Evolutionary conservation across 2,888 invertebrate species (phyloP), one percentile per base, ranked within the genome.

Genomic region (Heteromurus nitidus): DNA sequence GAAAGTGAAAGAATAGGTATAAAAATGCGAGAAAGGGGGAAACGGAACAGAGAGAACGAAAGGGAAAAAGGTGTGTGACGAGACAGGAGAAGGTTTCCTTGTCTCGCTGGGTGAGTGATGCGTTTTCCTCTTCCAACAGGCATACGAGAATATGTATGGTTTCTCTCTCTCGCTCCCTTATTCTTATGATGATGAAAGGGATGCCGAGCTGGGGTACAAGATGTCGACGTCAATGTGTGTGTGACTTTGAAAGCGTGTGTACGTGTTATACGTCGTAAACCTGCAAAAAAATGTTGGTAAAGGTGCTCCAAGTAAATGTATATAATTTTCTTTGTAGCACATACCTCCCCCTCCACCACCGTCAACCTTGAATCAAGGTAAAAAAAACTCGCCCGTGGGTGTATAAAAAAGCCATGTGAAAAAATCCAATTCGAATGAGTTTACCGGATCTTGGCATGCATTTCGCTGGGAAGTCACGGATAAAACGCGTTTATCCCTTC

Each of bases 151-250:
- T n/a, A n/a, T n/a, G n/a, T n/a, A n/a, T n/a, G n/a, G n/a, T n/a
- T n/a, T n/a, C n/a, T n/a, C n/a, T n/a, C n/a, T n/a, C n/a, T n/a
- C n/a, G n/a, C n/a, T n/a, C n/a, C n/a, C n/a, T n/a, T n/a, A n/a
- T n/a, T n/a, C n/a, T n/a, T n/a, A n/a, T n/a, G 58, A 75, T 67
- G 58, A 75, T 75, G 75, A 75, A 75, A 75, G 30, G 58, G 67
- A 75, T 67, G 68, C 75, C 75, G 67, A 68, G 68, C 68, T 67
- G 75, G 42, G 62, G 44, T 67, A 58, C 44, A n/a, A 67, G 75
- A 67, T 75, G 75, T 65, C 67, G 75, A 75, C 74, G 55, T 53
- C 3, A 18, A 20, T n/a, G 26, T 28, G 28, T 58, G 67, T 64
- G 64, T 47, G n/a, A n/a, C n/a, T n/a, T n/a, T n/a, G n/a, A n/a